Conservation (phyloP, 2,888 invertebrate species). For the Pharmacophagus antenor region DNA sequence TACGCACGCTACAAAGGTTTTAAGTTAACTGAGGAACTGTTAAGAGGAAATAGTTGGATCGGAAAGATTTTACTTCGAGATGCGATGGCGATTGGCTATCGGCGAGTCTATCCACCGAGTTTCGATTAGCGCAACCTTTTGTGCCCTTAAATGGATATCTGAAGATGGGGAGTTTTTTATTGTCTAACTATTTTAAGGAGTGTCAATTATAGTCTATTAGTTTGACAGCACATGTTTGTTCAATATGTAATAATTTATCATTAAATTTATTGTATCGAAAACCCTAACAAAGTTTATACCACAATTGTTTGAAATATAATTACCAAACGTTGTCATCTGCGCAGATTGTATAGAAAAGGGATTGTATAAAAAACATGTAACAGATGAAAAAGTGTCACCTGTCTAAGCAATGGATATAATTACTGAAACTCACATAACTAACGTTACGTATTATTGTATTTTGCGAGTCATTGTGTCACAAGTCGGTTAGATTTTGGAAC, state of each 20-base stretch:
- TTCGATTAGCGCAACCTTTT: slow-evolving; percentile 23
- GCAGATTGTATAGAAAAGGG: too few relatives aligned
- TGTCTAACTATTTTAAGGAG: slow-evolving; percentile 7
- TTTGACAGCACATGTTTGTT: neutral
- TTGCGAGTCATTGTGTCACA: slow-evolving; percentile 31
- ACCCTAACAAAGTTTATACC: too few relatives aligned
- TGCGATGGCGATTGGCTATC: slow-evolving; percentile 16
- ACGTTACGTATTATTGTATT: slow-evolving; percentile 25
- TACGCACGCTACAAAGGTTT: slow-evolving; percentile 15
- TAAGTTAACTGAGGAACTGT: slow-evolving; percentile 18
- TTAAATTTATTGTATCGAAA: too few relatives aligned
- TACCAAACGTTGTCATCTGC: too few relatives aligned
- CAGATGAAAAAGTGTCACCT: too few relatives aligned
- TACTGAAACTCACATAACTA: slow-evolving; percentile 8
- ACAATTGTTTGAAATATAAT: too few relatives aligned
- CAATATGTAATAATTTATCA: too few relatives aligned
- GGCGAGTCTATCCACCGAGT: slow-evolving; percentile 18
- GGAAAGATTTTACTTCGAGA: slow-evolving; percentile 27
- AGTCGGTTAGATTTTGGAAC: slow-evolving; percentile 31
- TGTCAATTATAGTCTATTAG: neutral
- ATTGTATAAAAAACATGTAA: too few relatives aligned
- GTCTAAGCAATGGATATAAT: neutral
- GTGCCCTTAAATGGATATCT: slow-evolving; percentile 5
- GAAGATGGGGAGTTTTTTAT: slow-evolving; percentile 6
- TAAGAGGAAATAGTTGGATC: slow-evolving; percentile 27